Evolutionary conservation across 2,888 invertebrate genomes (phyloP), one percentile per base, ranked within the genome.

Genomic region (Pycnomerus fuliginosus): DNA sequence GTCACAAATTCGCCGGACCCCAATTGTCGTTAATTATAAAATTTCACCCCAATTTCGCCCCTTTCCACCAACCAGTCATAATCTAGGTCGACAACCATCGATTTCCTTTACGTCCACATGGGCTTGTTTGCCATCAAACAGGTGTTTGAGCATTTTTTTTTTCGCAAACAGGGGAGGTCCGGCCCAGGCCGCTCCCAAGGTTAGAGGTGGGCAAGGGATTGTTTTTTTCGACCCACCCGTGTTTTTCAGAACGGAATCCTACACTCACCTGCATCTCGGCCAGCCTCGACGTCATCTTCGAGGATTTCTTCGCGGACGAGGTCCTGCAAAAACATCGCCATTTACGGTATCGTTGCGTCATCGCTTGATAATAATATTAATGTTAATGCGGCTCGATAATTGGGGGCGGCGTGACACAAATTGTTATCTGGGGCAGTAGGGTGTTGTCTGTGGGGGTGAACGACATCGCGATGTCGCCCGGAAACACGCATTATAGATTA

Each of bases 181-280:
- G n/a, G n/a, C n/a, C n/a, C n/a, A n/a, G n/a, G 20, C 20, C 4
- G 20, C 7, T 8, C 7, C 10, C 35, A 35, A 35, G 35, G 35
- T 13, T 35, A 16, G 24, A 15, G n/a, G 35, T 35, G 35, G 35
- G 35, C 3, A 24, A 7, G 3, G 8, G 27, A 11, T 37, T 29
- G 2, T 24, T 16, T 16, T 35, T 20, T 10, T 28, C 17, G 7
- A 17, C 14, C 16, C 24, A 30, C 10, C 10, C 12, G 16, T 8
- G n/a, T n/a, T n/a, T n/a, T n/a, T n/a, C n/a, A n/a, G n/a, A n/a
- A n/a, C n/a, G n/a, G n/a, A n/a, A n/a, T n/a, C 28, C 35, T 44
- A 40, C 44, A 64, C 71, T 69, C 65, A 75, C 75, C 70, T 74
- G 74, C 69, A 75, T 72, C 61, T 72, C 70, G 22, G 67, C 64